Percentiles rank a stretch among this genome's conserved stretches.
These are phyloP conservation scores for Macquaria ambigua DNA, from an alignment of 2,113 vertebrate genomes.

Conservation along the genomic window DNA sequence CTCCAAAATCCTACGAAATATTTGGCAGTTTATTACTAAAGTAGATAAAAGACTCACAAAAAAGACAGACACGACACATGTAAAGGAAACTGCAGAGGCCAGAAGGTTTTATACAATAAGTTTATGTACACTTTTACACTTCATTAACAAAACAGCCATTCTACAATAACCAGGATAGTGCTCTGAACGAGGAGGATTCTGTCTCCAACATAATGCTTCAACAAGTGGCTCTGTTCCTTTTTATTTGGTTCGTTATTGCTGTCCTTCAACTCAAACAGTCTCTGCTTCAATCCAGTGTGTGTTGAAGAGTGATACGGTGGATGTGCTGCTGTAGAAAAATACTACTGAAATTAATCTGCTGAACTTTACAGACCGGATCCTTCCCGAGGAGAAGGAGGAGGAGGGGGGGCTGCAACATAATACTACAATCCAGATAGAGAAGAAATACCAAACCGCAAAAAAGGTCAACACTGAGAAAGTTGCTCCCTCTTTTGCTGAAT, in stretches of 20 bases:
- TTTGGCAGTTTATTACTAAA: neutral
- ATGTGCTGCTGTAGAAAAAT: conserved; percentile 66
- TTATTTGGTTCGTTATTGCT: conserved; percentile 92
- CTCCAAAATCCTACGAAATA: neutral
- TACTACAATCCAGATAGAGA: conserved; percentile 54
- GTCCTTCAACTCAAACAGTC: conserved; percentile 77
- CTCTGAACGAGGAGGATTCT: conserved; percentile 65
- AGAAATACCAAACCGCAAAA: conserved; percentile 55
- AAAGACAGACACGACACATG: neutral
- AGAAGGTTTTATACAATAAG: conserved; percentile 81
- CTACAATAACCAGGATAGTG: conserved; percentile 76
- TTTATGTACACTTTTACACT: conserved; percentile 88
- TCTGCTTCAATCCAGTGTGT: conserved; percentile 74
- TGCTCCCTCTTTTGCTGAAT: conserved; percentile 59
- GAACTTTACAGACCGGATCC: conserved; percentile 2
- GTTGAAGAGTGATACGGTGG: conserved; percentile 48
- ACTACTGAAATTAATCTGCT: conserved; percentile 41
- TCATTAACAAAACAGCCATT: conserved; percentile 84
- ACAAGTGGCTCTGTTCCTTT: conserved; percentile 76
- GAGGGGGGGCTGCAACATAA: conserved; percentile 4
- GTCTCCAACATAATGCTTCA: conserved; percentile 48
- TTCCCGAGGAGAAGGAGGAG: neutral
- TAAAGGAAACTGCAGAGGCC: conserved; percentile 58
- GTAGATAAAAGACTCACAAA: conserved; percentile 31
- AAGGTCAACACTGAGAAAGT: conserved; percentile 47